Evolutionary conservation across 2,797 vertebrate genomes (phyloP).

Genomic region (Amblyopsis hoosieri): DNA sequence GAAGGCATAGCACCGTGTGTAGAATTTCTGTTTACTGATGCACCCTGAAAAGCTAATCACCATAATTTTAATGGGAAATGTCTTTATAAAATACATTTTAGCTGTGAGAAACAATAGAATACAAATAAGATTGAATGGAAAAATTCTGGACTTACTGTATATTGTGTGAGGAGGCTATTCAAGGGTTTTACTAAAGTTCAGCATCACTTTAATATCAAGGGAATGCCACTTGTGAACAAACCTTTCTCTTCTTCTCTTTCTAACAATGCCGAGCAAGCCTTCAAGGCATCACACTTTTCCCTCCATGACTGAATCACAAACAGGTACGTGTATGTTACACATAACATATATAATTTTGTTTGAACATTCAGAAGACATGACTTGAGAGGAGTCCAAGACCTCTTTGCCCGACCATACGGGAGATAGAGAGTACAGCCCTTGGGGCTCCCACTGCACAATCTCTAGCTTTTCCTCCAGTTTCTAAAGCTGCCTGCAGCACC

Average conservation of each 20-base stretch:
- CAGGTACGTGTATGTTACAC: neutral
- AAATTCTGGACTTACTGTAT: too few species aligned
- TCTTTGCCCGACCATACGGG: constrained; percentile 35
- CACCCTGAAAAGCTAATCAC: too few species aligned
- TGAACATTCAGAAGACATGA: constrained; percentile 22
- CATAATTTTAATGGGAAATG: too few species aligned
- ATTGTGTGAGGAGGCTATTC: too few species aligned
- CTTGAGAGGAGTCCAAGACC: constrained; percentile 22
- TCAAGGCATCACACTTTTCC: neutral
- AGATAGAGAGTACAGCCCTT: constrained; percentile 36
- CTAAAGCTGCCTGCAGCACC: constrained; percentile 55
- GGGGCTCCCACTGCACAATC: constrained; percentile 41
- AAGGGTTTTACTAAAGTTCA: too few species aligned
- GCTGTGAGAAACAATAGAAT: too few species aligned
- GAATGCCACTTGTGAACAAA: too few species aligned
- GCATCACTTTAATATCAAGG: too few species aligned
- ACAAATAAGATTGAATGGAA: too few species aligned
- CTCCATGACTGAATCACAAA: constrained; percentile 22
- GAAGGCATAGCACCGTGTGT: too few species aligned
- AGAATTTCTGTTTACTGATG: too few species aligned
- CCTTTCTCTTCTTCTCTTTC: neutral
- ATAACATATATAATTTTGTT: constrained; percentile 13
- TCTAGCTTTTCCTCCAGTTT: constrained; percentile 47
- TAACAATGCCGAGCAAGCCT: neutral
- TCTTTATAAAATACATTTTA: too few species aligned